Conservation (phyloP, 2,797 vertebrate species). For the Etheostoma perlongum region DNA sequence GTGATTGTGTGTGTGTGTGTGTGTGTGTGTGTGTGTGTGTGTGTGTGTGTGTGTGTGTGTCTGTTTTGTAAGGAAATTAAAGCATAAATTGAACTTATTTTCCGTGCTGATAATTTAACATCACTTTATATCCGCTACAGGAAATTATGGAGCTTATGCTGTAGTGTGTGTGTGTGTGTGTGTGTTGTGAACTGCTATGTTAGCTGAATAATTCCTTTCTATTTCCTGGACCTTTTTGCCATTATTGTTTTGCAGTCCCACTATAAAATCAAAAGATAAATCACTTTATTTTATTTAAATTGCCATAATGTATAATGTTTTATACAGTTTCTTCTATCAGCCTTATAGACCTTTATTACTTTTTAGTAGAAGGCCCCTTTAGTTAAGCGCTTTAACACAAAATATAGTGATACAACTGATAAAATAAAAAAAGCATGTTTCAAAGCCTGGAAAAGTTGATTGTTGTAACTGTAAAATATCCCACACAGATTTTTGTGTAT, state of each 20-base stretch:
- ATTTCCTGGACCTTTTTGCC: constrained; percentile 16
- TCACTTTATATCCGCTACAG: constrained; percentile 76
- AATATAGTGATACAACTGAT: not conserved
- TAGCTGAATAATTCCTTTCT: constrained; percentile 25
- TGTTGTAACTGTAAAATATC: not conserved
- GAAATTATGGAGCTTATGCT: constrained; percentile 74
- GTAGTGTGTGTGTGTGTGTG: constrained; percentile 9
- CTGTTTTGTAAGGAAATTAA: constrained; percentile 75
- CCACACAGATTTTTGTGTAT: not conserved
- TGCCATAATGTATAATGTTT: not conserved
- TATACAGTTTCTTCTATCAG: not conserved
- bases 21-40: constrained; percentile 14
- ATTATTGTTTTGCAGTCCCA: not conserved
- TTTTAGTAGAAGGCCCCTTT: not conserved
- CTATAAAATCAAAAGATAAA: not conserved
- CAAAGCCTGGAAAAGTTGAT: not conserved
- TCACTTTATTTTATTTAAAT: not conserved
- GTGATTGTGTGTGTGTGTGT: constrained; percentile 2
- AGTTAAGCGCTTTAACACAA: not conserved
- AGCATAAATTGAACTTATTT: constrained; percentile 75
- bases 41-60: constrained; percentile 12
- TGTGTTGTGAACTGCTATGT: constrained; percentile 16
- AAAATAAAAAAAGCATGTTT: not conserved
- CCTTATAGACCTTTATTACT: not conserved
- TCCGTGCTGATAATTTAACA: constrained; percentile 75